Percentiles rank a stretch among this genome's conserved stretches.
Conservation (phyloP, 2,797 vertebrate species). For the Leontopithecus rosalia region DNA sequence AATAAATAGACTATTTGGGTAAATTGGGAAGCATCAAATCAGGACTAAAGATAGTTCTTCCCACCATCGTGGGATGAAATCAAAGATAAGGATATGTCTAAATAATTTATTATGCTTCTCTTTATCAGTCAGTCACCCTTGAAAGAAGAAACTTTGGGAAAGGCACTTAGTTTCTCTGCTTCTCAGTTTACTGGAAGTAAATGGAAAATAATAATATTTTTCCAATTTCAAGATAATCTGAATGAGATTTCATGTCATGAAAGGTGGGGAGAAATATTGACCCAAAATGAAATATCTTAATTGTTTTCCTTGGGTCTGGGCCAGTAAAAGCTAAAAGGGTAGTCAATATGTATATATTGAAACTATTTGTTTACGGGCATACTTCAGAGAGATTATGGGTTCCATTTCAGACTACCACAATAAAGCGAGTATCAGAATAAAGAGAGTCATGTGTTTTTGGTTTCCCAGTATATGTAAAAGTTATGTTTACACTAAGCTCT, state of each 20-base stretch:
- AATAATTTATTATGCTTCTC: not conserved
- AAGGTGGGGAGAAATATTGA: not conserved
- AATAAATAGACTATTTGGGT: not conserved
- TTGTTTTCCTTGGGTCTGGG: constrained; percentile 1
- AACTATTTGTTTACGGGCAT: not conserved
- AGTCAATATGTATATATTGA: not conserved
- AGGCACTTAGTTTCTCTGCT: not conserved
- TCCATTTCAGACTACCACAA: not conserved
- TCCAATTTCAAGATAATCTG: not conserved
- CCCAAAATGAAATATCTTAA: not conserved
- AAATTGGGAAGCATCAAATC: not conserved
- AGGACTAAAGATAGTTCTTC: not conserved
- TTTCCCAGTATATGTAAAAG: not conserved
- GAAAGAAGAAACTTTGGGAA: not conserved
- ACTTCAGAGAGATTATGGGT: not conserved
- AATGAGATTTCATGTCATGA: not conserved
- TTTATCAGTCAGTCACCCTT: not conserved
- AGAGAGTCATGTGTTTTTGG: not conserved
- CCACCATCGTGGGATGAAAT: not conserved
- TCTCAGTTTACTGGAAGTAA: not conserved
- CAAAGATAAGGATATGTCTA: not conserved
- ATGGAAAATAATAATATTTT: not conserved
- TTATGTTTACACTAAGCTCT: not conserved
- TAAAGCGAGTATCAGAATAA: not conserved
- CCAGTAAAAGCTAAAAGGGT: not conserved